A percentile compares a stretch with the other conserved stretches of the same genome.
Conservation (phyloP, 2,888 invertebrate genomes). For the Blastobasis adustella region DNA sequence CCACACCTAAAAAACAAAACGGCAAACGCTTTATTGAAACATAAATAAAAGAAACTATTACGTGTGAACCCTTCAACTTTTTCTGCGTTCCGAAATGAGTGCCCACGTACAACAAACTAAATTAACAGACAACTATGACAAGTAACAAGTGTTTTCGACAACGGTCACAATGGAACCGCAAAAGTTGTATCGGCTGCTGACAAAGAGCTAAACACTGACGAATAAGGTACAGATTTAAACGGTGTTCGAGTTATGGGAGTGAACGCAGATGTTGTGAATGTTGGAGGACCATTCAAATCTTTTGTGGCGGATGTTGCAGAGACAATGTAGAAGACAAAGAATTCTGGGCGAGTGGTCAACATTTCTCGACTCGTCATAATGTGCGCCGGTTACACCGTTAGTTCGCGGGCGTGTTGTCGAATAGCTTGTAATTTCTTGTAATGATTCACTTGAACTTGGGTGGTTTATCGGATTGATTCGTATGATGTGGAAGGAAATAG, state of each 20-base stretch:
- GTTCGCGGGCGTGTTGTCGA: not conserved
- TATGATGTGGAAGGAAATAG: too few species aligned
- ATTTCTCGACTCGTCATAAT: slow-evolving; percentile 42
- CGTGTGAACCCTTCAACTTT: slow-evolving; percentile 39
- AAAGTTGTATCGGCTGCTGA: not conserved
- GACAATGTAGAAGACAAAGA: slow-evolving; percentile 63
- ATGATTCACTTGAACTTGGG: too few species aligned
- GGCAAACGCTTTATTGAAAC: too few species aligned
- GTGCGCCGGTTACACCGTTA: slow-evolving; percentile 37
- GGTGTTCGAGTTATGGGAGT: slow-evolving; percentile 13
- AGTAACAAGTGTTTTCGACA: slow-evolving; percentile 58
- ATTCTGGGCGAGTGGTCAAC: slow-evolving; percentile 60
- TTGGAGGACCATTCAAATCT: slow-evolving; percentile 47
- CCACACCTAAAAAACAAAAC: too few species aligned
- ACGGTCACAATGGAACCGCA: slow-evolving; percentile 19
- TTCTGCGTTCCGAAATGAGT: slow-evolving; percentile 52
- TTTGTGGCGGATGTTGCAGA: slow-evolving; percentile 52
- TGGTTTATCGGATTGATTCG: too few species aligned
- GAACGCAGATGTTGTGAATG: slow-evolving; percentile 22
- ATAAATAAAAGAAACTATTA: slow-evolving; percentile 19
- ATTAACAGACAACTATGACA: slow-evolving; percentile 72
- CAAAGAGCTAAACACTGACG: slow-evolving; percentile 16
- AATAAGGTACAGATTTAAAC: slow-evolving; percentile 23
- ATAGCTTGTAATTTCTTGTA: too few species aligned
- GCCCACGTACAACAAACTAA: slow-evolving; percentile 48